These are phyloP conservation scores for Ceuthmochares aereus DNA, from an alignment of 2,113 vertebrate species.

Conservation along the genomic window DNA sequence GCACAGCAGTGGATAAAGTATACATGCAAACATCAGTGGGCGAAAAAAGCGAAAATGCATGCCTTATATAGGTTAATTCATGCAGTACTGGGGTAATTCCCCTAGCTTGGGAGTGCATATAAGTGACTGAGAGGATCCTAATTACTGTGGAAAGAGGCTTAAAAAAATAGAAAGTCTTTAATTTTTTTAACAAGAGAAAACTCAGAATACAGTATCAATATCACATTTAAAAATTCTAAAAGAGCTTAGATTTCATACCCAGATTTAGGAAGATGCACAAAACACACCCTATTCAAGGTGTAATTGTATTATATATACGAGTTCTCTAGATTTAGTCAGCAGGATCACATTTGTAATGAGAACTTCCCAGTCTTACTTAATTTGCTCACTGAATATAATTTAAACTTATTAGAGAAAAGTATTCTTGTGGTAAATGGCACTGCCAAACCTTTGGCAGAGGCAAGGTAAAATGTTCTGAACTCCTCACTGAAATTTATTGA, in stretches of 20 bases:
- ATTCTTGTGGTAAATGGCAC: not conserved
- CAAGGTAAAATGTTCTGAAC: not conserved
- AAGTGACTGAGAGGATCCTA: not conserved
- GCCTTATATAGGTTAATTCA: not conserved
- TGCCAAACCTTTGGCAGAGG: not conserved
- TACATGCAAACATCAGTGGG: not conserved
- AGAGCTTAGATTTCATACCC: not conserved
- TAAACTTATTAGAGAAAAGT: not conserved
- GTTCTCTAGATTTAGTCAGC: not conserved
- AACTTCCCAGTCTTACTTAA: not conserved
- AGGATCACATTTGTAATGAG: not conserved
- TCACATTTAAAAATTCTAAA: not conserved
- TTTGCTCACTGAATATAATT: not conserved
- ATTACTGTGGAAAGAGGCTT: not conserved
- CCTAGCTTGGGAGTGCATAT: not conserved
- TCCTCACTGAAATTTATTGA: not conserved
- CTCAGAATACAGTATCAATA: not conserved
- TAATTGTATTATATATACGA: not conserved
- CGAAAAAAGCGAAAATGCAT: conserved; percentile 13
- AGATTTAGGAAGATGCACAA: not conserved
- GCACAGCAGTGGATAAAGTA: not conserved
- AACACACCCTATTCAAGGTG: not conserved
- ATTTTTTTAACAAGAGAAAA: not conserved
- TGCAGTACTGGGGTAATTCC: not conserved
- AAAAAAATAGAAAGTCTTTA: not conserved